Conservation (phyloP, 2,797 vertebrate species). For the Heliangelus exortis region DNA sequence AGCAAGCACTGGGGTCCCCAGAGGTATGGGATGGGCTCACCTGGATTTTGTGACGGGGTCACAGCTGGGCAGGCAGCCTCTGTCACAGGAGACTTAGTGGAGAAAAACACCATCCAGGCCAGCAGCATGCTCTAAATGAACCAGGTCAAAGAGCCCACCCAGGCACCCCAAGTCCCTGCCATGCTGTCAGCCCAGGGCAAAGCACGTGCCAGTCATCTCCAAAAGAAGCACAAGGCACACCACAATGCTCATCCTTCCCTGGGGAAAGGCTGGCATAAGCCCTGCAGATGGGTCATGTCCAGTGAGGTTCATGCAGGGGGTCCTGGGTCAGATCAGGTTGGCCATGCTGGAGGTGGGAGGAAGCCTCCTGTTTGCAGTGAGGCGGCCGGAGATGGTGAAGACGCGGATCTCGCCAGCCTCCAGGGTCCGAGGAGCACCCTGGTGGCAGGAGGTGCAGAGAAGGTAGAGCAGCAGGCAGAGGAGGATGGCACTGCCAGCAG, state of each 20-base stretch:
- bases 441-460: conserved; percentile 68
- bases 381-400: conserved; percentile 91
- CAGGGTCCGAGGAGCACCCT: conserved; percentile 39
- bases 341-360: conserved; percentile 94
- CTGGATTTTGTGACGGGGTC: background rate
- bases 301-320: background rate
- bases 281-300: background rate
- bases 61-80: background rate
- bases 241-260: background rate
- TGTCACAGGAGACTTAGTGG: background rate
- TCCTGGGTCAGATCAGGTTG: conserved; percentile 87
- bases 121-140: fast-evolving
- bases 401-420: conserved; percentile 79
- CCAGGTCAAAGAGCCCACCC: background rate
- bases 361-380: conserved; percentile 78
- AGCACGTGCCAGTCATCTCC: background rate
- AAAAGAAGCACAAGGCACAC: background rate
- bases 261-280: background rate
- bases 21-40: conserved; percentile 6
- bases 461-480: conserved; percentile 78
- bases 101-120: background rate
- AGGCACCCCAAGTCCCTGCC: background rate
- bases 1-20: background rate
- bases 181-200: background rate
- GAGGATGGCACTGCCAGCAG: conserved; percentile 84